Percentiles rank a stretch among this genome's conserved stretches.
Evolutionary conservation across 2,113 vertebrate genomes (phyloP).

Genomic region (Leucopsar rothschildi): DNA sequence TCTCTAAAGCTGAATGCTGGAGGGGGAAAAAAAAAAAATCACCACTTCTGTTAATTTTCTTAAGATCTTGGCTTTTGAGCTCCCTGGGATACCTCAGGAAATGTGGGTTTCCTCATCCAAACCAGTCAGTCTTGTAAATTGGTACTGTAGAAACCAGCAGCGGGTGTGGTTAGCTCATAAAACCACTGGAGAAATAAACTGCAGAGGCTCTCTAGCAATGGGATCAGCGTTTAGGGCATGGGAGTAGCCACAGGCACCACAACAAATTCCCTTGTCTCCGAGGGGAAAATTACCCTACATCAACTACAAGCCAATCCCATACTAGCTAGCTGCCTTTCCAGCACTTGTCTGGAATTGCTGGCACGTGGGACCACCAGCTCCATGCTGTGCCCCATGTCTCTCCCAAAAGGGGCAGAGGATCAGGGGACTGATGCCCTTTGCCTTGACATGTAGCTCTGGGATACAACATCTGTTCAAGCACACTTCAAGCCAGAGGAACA

Average conservation of each 20-base stretch:
- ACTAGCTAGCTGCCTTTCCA: not conserved
- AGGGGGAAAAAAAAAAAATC: not conserved
- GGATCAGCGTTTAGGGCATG: not conserved
- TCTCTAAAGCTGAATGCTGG: not conserved
- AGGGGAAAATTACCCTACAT: not conserved
- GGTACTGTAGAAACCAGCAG: constrained; percentile 40
- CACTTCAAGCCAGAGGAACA: not conserved
- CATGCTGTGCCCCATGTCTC: fast-evolving
- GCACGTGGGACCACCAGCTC: not conserved
- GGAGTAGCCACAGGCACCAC: not conserved
- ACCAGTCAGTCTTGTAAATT: constrained; percentile 61
- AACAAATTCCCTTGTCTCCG: not conserved
- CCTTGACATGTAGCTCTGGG: not conserved
- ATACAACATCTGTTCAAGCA: not conserved
- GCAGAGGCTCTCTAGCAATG: constrained; percentile 2
- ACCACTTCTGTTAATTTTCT: constrained; percentile 7
- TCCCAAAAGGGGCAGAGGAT: not conserved
- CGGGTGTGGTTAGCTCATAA: constrained; percentile 37
- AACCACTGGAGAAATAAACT: constrained; percentile 37
- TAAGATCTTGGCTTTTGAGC: constrained; percentile 7
- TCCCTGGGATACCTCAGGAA: constrained; percentile 56
- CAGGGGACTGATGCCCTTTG: not conserved
- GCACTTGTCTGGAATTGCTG: not conserved
- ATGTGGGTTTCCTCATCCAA: constrained; percentile 58
- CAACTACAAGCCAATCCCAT: not conserved